A percentile compares a stretch with the other conserved stretches of the same genome.
phyloP scores from a whole-genome alignment of 2,888 invertebrate genomes.

The Branchipolynoe longqiensis region DNA sequence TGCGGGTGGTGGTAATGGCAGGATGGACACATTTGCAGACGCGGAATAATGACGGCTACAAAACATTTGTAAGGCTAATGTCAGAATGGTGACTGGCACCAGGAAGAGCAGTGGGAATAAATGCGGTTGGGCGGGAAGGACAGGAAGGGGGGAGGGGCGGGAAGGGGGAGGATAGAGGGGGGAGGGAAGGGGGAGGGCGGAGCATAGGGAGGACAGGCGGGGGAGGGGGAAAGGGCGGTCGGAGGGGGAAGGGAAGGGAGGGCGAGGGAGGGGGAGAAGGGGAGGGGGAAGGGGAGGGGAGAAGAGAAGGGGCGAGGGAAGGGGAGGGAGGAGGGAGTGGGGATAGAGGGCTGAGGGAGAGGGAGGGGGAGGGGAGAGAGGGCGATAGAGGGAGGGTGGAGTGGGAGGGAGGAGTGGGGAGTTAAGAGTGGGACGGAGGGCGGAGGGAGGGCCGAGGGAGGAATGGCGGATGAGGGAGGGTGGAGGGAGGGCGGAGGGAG shows the following conservation, averaged over 20 bases:
- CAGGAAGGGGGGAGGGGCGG: not conserved
- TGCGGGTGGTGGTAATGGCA: not conserved
- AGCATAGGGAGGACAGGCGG: no score
- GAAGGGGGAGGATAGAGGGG: not conserved
- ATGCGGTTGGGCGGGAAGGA: not conserved
- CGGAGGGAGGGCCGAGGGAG: no score
- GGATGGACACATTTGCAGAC: not conserved
- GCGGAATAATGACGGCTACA: constrained; percentile 27
- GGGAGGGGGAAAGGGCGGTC: no score
- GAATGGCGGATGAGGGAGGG: no score
- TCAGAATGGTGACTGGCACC: not conserved
- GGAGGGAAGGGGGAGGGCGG: no score
- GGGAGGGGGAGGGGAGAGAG: not conserved
- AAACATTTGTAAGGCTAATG: constrained; percentile 43
- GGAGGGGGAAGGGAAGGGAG: no score
- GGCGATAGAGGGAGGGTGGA: not conserved
- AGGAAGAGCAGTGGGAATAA: constrained; percentile 16
- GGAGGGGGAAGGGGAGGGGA: no score
- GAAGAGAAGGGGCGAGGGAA: not conserved
- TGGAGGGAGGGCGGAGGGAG: no score
- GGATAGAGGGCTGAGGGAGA: not conserved
- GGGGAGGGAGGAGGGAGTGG: not conserved
- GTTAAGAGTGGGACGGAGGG: no score
- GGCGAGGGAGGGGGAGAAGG: no score
- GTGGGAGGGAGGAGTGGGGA: no score